phyloP scores from a whole-genome alignment of 2,797 vertebrate species.

The Malacoctenus gilli region DNA sequence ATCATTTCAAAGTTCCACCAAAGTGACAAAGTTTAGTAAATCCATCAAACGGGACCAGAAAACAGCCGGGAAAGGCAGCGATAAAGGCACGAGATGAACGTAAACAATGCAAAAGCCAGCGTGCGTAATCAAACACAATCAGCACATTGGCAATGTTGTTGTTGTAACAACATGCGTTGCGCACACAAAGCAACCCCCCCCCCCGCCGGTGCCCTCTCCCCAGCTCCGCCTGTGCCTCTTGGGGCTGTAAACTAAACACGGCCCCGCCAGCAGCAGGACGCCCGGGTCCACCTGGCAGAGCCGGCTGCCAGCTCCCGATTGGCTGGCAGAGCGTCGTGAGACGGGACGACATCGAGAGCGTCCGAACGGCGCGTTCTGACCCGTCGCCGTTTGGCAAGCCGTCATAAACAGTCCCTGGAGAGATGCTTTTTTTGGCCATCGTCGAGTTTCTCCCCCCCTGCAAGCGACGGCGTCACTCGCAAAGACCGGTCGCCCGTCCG shows the following conservation, averaged over 20 bases:
- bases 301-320: constrained; percentile 47
- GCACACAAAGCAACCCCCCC: constrained; percentile 31
- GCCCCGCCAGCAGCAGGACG: constrained; percentile 53
- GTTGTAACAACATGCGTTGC: constrained; percentile 7
- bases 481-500: no score
- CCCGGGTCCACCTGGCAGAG: constrained; percentile 62
- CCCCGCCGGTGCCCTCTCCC: background rate
- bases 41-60: no score
- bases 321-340: no score
- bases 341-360: constrained; percentile 47
- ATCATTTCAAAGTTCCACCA: no score
- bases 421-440: constrained; percentile 25
- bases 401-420: constrained; percentile 53
- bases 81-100: background rate
- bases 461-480: constrained; percentile 17
- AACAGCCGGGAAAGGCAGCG: background rate
- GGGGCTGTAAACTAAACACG: constrained; percentile 48
- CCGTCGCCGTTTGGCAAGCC: constrained; percentile 50
- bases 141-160: constrained; percentile 1
- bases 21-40: no score
- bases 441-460: constrained; percentile 21
- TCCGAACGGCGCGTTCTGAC: constrained; percentile 74
- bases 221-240: constrained; percentile 25
- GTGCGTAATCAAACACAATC: constrained; percentile 2
- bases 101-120: background rate